Base-by-base conservation (phyloP, 2,888 invertebrate genomes). In the Megalurothrips usitatus region DNA sequence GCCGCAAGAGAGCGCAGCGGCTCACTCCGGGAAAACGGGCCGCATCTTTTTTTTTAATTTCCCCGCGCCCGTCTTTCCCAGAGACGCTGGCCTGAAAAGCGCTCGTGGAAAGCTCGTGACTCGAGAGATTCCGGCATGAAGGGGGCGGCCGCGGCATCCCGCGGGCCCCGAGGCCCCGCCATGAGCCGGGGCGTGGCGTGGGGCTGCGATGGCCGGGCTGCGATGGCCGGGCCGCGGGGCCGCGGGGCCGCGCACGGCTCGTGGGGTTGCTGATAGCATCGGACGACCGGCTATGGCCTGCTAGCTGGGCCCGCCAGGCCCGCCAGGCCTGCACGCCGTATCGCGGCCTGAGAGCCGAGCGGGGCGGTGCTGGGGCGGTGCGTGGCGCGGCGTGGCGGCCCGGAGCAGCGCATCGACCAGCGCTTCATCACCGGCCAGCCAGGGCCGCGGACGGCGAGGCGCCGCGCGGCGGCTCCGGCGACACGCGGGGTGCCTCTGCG, bases 201-300 rank as follows among this genome's bases (percentile, higher is more conserved):
- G 34, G 34, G 34, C 34, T 4, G 34, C 6, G 34, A 4, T 43
- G 34, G n/a, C 49, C 9, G 49, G 52, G 52, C 52, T 17, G 52
- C 12, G 14, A 11, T 17, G 58, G 58, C 17, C 14, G 58, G 58
- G 58, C 58, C 14, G 58, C n/a, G 68, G 63, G 63, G 63, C 68
- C 6, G 68, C 11, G 68, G 26, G 68, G 68, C 68, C 10, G 68
- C 58, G 58, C 58, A 6, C 68, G 68, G 68, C 68, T 75, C 68
- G 68, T 75, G 68, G 68, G 68, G 68, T 75, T 23, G 68, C 68
- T 75, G 68, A 75, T 75, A 75, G 9, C 68, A 75, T 75, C 68
- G 52, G 52, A 11, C 14, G 23, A 26, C 26, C 68, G 23, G 26
- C 52, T 52, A 19, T 12, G 52, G 52, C 52, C 52, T 19, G 52